phyloP scores from a whole-genome alignment of 2,113 vertebrate species.

The Centrocercus urophasianus region DNA sequence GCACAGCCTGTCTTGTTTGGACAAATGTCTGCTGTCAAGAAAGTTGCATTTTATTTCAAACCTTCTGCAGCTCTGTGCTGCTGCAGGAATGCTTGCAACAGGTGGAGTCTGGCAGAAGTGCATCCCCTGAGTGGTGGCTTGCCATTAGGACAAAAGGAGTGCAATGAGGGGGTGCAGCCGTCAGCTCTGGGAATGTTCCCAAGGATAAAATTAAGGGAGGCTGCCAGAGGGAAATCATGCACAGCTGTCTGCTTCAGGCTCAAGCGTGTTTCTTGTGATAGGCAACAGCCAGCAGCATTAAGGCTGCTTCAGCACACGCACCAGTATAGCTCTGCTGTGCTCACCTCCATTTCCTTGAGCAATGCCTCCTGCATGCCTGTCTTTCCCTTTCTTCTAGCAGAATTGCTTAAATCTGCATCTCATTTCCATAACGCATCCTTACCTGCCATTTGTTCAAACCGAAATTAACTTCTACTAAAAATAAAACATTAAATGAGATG shows the following conservation, averaged over 20 bases:
- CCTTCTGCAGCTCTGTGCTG: not conserved
- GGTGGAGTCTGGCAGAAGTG: not conserved
- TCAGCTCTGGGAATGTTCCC: not conserved
- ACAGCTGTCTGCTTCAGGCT: not conserved
- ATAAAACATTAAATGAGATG: not conserved
- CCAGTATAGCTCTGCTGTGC: not conserved
- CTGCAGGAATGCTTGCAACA: not conserved
- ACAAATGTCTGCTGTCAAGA: fast-evolving
- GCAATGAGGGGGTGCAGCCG: not conserved
- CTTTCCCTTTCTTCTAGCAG: not conserved
- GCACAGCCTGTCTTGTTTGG: not conserved
- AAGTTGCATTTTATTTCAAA: not conserved
- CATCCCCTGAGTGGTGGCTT: not conserved
- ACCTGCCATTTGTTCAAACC: not conserved
- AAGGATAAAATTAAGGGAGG: not conserved
- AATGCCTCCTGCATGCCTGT: not conserved
- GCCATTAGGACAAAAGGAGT: not conserved
- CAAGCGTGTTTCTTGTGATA: not conserved
- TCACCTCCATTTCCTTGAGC: not conserved
- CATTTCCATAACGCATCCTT: not conserved
- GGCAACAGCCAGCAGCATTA: not conserved
- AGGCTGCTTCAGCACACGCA: not conserved
- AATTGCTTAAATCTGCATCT: not conserved
- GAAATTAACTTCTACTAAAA: not conserved
- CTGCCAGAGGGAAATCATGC: not conserved